phyloP scores from a whole-genome alignment of 2,888 invertebrate genomes.

The Sceliomorpha sp. region DNA sequence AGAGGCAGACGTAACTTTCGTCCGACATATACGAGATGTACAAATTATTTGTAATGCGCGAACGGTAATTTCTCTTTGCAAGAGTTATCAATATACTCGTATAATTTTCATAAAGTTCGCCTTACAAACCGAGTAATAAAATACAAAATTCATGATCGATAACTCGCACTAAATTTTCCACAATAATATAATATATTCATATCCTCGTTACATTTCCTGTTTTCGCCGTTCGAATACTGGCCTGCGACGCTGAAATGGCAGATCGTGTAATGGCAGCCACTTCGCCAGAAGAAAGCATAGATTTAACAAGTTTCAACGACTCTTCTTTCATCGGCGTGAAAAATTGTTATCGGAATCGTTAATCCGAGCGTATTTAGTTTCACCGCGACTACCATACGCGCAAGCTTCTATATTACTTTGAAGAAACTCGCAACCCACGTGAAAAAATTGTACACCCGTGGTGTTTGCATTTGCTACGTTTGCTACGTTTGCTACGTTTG shows the following conservation, averaged over 20 bases:
- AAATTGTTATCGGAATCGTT: constrained; percentile 45
- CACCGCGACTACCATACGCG: constrained; percentile 2
- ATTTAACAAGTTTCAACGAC: constrained; percentile 18
- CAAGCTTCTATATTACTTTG: constrained; percentile 12
- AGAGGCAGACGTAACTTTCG: no score
- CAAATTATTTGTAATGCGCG: no score
- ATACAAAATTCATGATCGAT: no score
- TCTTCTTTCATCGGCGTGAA: constrained; percentile 25
- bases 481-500: no score
- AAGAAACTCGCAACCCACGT: constrained; percentile 2
- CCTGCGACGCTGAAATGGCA: not conserved
- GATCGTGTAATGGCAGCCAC: constrained; percentile 6
- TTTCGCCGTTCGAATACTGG: not conserved
- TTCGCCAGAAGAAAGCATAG: constrained; percentile 4
- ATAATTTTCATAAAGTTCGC: no score
- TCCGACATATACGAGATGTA: no score
- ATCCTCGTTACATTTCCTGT: no score
- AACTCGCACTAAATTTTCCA: no score
- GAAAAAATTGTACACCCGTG: not conserved
- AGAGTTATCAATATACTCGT: no score
- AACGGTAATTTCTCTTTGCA: no score
- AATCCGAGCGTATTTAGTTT: constrained; percentile 12
- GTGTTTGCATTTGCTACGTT: constrained; percentile 1
- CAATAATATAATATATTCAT: no score
- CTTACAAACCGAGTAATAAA: no score